Evolutionary conservation across 2,113 vertebrate species (phyloP).

Genomic region (Oreotragus oreotragus): DNA sequence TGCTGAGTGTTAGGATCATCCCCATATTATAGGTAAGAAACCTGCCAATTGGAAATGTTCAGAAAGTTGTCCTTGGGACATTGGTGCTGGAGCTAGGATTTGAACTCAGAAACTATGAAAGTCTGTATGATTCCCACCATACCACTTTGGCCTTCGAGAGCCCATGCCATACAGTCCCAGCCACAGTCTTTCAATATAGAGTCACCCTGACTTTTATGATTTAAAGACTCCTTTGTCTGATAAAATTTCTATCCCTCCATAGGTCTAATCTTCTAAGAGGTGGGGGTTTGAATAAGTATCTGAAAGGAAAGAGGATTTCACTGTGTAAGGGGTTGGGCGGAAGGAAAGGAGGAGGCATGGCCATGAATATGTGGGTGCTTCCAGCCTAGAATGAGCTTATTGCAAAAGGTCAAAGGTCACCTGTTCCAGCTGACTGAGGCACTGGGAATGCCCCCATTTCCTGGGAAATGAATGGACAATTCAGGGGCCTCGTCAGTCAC

Average conservation of each 20-base stretch:
- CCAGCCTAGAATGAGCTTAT: conserved; percentile 14
- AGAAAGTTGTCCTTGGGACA: background rate
- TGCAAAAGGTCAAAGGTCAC: conserved; percentile 56
- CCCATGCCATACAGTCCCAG: background rate
- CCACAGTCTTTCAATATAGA: background rate
- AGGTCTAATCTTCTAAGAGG: background rate
- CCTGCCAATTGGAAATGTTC: background rate
- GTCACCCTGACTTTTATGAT: background rate
- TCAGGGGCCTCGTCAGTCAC: conserved; percentile 35
- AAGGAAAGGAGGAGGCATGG: background rate
- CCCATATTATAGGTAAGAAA: background rate
- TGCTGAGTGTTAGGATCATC: background rate
- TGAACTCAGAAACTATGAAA: background rate
- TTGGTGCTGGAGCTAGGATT: background rate
- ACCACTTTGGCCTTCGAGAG: background rate
- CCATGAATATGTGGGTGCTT: background rate
- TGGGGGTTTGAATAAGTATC: background rate
- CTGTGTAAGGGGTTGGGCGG: background rate
- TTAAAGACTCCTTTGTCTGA: background rate
- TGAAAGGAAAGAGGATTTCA: background rate
- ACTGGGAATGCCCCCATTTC: conserved; percentile 52
- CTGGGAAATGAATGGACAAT: conserved; percentile 65
- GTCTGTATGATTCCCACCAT: background rate
- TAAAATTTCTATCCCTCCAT: background rate
- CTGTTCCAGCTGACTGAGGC: conserved; percentile 27